Conservation (phyloP, 92 coral and sea anemone species). For the Umimayanthus kanabou region DNA sequence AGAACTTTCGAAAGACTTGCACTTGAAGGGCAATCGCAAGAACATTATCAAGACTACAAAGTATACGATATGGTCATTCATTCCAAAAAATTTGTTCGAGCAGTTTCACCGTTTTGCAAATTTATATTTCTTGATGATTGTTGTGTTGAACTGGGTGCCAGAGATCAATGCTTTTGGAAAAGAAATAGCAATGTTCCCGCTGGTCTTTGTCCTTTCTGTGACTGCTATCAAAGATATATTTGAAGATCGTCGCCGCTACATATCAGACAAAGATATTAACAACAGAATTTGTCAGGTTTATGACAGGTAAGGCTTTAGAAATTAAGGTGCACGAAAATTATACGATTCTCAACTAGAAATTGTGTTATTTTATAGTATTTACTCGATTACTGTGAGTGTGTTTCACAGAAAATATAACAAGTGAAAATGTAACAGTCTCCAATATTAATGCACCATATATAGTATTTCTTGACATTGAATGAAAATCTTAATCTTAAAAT, state of each 20-base stretch:
- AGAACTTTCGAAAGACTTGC: constrained; percentile 60
- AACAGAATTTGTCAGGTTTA: constrained; percentile 80
- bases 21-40: constrained; percentile 64
- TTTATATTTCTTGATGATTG: constrained; percentile 86
- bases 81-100: constrained; percentile 97
- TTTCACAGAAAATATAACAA: too few species aligned
- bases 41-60: constrained; percentile 95
- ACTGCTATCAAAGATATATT: constrained; percentile 94
- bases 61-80: constrained; percentile 91
- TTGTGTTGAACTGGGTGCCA: constrained; percentile 93
- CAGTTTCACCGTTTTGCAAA: constrained; percentile 99
- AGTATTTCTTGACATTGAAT: too few species aligned
- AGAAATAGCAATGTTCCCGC: constrained; percentile 93
- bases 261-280: constrained; percentile 89
- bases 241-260: constrained; percentile 93
- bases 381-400: not conserved
- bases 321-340: not conserved
- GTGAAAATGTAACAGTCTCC: too few species aligned
- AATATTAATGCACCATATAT: too few species aligned
- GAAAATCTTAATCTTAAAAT: too few species aligned
- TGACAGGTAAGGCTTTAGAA: constrained; percentile 67
- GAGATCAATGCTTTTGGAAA: constrained; percentile 94
- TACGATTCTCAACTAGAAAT: not conserved
- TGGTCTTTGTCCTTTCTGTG: constrained; percentile 85
- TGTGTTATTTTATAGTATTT: not conserved